A percentile compares a stretch with the other conserved stretches of the same genome.
These are phyloP conservation scores for Neosalanx taihuensis DNA, from an alignment of 2,797 vertebrate species.

Conservation along the genomic window DNA sequence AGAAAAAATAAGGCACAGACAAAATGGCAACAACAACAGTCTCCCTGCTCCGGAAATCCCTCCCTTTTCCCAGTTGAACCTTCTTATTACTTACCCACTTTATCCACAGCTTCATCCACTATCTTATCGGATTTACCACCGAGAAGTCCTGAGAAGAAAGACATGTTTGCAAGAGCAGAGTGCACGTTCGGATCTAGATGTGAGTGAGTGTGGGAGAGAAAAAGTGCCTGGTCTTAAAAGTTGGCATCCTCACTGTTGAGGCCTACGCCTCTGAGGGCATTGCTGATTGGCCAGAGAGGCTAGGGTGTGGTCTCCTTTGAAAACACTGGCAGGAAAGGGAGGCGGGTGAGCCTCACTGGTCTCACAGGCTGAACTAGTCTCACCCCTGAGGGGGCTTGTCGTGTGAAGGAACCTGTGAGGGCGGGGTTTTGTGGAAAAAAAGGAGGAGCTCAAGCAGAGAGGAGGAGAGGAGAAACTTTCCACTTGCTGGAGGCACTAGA, in stretches of 20 bases:
- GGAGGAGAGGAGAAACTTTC: no score
- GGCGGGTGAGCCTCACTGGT: constrained; percentile 30
- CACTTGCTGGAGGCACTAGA: no score
- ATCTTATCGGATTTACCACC: constrained; percentile 22
- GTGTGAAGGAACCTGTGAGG: no score
- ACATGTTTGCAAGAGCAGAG: constrained; percentile 29
- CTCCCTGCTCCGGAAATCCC: neutral
- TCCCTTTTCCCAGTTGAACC: neutral
- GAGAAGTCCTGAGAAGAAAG: constrained; percentile 23
- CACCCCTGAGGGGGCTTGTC: neutral
- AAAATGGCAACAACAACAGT: neutral
- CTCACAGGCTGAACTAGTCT: constrained; percentile 25
- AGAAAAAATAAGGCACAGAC: neutral
- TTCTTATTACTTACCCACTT: constrained; percentile 41
- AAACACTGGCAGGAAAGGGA: neutral
- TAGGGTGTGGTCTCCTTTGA: constrained; percentile 21
- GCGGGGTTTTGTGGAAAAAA: no score
- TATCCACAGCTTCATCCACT: constrained; percentile 49
- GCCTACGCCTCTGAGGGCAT: constrained; percentile 14
- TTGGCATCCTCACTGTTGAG: neutral
- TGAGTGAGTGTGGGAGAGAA: constrained; percentile 6
- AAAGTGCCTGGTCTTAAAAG: constrained; percentile 26
- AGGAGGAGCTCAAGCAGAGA: no score
- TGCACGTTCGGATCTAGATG: neutral
- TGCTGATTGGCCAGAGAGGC: constrained; percentile 28